These are phyloP conservation scores for Melangyna quadrimaculata DNA, from an alignment of 2,888 invertebrate species.

Conservation along the genomic window DNA sequence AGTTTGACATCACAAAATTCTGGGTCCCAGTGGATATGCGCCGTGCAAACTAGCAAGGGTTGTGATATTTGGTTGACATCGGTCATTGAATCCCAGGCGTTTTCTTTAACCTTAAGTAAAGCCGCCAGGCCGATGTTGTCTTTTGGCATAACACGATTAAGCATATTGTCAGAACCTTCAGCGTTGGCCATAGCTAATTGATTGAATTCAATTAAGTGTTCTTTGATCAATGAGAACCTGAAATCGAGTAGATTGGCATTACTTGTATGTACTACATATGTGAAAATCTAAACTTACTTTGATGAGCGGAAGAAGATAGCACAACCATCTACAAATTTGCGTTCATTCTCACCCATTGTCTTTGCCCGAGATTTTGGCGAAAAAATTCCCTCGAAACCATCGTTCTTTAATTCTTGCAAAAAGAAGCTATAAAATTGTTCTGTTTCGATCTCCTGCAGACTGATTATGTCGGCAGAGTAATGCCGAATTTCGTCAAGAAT, in stretches of 20 bases:
- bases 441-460: conserved; percentile 98
- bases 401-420: conserved; percentile 94
- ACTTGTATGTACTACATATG: neutral
- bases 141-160: conserved; percentile 99
- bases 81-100: conserved; percentile 94
- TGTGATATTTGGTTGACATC: conserved; percentile 90
- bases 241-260: conserved; percentile 71
- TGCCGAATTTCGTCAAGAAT: conserved; percentile 98
- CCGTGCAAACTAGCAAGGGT: conserved; percentile 97
- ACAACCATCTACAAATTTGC: conserved; percentile 99
- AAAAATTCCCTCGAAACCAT: conserved; percentile 97
- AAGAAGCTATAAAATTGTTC: conserved; percentile 99
- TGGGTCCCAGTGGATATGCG: conserved; percentile 99
- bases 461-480: conserved; percentile 98
- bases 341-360: conserved; percentile 97
- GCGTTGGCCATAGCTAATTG: conserved; percentile 99
- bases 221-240: conserved; percentile 96
- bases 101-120: conserved; percentile 95
- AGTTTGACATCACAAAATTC: conserved; percentile 99
- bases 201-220: conserved; percentile 98
- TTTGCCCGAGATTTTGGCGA: conserved; percentile 99
- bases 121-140: conserved; percentile 99
- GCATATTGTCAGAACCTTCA: conserved; percentile 98
- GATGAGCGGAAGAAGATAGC: conserved; percentile 97
- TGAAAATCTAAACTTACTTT: conserved; percentile 85